A percentile compares a stretch with the other conserved stretches of the same genome.
phyloP scores from a whole-genome alignment of 2,888 invertebrate genomes.

The Cerastoderma edule region DNA sequence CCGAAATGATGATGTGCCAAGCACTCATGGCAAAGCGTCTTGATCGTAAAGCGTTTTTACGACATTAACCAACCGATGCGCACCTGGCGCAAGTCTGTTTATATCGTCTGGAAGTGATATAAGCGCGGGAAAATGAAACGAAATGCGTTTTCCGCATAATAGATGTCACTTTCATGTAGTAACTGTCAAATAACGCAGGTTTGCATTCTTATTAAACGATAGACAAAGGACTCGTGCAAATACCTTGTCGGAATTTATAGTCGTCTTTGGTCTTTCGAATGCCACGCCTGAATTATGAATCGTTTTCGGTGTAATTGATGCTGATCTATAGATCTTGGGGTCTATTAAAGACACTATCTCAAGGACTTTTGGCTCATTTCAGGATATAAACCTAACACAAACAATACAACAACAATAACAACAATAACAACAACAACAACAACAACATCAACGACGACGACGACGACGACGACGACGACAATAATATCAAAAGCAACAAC shows the following conservation, averaged over 20 bases:
- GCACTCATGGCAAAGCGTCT: slow-evolving; percentile 21
- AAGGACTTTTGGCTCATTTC: too few species aligned
- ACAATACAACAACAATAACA: too few species aligned
- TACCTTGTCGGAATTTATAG: slow-evolving; percentile 15
- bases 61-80: slow-evolving; percentile 8
- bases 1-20: slow-evolving; percentile 5
- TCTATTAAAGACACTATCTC: too few species aligned
- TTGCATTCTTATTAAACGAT: slow-evolving; percentile 16
- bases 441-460: too few species aligned
- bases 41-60: slow-evolving; percentile 21
- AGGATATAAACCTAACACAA: too few species aligned
- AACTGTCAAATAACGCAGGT: slow-evolving; percentile 19
- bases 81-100: slow-evolving; percentile 14
- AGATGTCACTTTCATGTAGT: slow-evolving; percentile 22
- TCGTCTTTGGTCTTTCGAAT: too few species aligned
- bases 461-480: too few species aligned
- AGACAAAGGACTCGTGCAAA: slow-evolving; percentile 9
- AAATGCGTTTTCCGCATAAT: slow-evolving; percentile 24
- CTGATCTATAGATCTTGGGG: too few species aligned
- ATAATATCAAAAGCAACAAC: too few species aligned
- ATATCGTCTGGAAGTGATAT: neutral
- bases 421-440: too few species aligned
- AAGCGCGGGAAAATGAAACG: slow-evolving; percentile 7
- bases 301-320: too few species aligned
- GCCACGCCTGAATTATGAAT: too few species aligned